A percentile compares a stretch with the other conserved stretches of the same genome.
These are phyloP conservation scores for Ploceus nigricollis DNA, from an alignment of 2,113 vertebrate genomes.

Conservation along the genomic window DNA sequence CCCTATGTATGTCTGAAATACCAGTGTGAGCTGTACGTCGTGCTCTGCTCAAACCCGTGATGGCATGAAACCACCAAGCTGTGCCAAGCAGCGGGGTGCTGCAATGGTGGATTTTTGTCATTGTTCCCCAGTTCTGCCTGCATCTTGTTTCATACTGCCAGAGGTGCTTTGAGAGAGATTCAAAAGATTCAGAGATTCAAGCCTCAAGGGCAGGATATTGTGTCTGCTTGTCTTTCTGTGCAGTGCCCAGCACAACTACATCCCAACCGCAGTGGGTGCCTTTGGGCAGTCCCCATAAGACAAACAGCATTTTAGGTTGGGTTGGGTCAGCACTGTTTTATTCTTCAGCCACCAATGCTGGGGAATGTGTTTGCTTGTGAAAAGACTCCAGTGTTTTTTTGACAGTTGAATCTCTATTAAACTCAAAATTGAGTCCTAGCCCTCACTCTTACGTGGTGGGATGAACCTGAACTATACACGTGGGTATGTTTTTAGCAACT, in stretches of 20 bases:
- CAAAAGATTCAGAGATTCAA: background rate
- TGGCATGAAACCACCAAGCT: background rate
- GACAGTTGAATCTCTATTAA: background rate
- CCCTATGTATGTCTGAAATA: background rate
- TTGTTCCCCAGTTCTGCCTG: background rate
- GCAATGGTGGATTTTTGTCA: background rate
- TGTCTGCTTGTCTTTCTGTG: background rate
- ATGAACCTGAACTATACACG: background rate
- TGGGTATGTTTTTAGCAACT: background rate
- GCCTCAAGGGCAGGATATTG: background rate
- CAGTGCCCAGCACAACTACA: background rate
- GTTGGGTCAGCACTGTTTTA: background rate
- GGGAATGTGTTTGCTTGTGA: background rate
- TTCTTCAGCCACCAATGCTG: background rate
- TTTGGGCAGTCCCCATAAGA: background rate
- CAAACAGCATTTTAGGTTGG: background rate
- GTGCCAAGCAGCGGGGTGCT: fast-evolving
- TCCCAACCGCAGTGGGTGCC: fast-evolving
- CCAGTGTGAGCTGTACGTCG: background rate
- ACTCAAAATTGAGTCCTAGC: background rate
- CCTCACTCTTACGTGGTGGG: background rate
- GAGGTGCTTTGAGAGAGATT: background rate
- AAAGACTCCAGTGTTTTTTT: background rate
- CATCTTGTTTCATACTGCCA: background rate
- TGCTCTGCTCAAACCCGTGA: background rate